Conservation (phyloP, 2,797 vertebrate species). For the Tarsius wallacei region DNA sequence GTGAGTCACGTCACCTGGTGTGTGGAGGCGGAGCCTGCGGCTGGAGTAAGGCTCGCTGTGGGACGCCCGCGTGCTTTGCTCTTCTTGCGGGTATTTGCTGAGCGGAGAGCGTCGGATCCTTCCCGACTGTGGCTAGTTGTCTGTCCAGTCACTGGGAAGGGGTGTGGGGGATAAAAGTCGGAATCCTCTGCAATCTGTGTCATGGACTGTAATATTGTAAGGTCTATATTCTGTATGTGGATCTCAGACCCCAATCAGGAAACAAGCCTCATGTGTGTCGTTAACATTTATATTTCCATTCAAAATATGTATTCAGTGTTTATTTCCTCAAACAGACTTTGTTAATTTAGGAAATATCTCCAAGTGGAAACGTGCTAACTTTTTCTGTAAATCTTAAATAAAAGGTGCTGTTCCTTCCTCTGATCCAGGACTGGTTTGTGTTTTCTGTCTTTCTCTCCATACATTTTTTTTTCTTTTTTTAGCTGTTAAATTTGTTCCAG, state of each 20-base stretch:
- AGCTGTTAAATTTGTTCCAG: constrained; percentile 2
- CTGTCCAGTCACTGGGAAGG: constrained; percentile 27
- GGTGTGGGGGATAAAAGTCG: neutral
- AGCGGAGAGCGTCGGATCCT: constrained; percentile 42
- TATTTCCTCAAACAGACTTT: constrained; percentile 81
- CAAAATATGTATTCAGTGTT: constrained; percentile 79
- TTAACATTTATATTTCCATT: constrained; percentile 74
- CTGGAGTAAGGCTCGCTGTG: constrained; percentile 48
- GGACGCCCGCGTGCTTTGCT: neutral
- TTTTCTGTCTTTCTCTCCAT: constrained; percentile 85
- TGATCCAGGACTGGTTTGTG: constrained; percentile 86
- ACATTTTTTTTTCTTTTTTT: constrained; percentile 20
- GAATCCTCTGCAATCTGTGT: constrained; percentile 63
- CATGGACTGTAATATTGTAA: constrained; percentile 75
- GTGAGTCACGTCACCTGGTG: constrained; percentile 41
- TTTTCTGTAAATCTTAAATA: constrained; percentile 87
- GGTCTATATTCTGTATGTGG: constrained; percentile 76
- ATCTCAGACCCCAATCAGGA: constrained; percentile 69
- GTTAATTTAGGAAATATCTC: constrained; percentile 79
- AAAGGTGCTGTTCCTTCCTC: constrained; percentile 87
- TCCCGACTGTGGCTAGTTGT: constrained; percentile 35
- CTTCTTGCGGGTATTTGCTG: constrained; percentile 40
- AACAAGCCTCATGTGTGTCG: constrained; percentile 75
- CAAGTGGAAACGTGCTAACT: constrained; percentile 82
- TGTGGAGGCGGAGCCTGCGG: constrained; percentile 67